Evolutionary conservation across 2,113 vertebrate species (phyloP).

Genomic region (Phaethon lepturus): DNA sequence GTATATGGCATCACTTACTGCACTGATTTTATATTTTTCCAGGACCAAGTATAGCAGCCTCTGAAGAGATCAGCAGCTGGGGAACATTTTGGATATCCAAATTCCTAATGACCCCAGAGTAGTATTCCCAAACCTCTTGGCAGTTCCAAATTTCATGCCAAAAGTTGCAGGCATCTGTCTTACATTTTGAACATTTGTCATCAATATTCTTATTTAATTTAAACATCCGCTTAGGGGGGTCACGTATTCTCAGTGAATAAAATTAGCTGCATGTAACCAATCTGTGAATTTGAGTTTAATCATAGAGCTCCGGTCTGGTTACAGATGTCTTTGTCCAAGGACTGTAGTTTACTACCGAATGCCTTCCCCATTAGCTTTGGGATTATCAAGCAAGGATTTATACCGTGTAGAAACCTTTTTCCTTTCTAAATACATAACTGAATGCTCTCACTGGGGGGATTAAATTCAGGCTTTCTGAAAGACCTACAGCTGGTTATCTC

Average conservation of each 20-base stretch:
- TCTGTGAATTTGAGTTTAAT: constrained; percentile 73
- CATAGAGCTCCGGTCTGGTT: constrained; percentile 66
- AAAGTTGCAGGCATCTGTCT: constrained; percentile 70
- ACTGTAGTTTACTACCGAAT: constrained; percentile 65
- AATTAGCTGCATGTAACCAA: constrained; percentile 71
- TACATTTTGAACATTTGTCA: constrained; percentile 73
- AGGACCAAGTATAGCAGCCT: constrained; percentile 26
- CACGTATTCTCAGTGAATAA: constrained; percentile 70
- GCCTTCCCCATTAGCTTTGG: constrained; percentile 63
- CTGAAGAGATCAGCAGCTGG: constrained; percentile 66
- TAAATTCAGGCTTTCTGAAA: constrained; percentile 60
- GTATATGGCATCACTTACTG: constrained; percentile 5
- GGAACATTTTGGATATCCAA: constrained; percentile 62
- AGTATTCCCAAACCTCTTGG: constrained; percentile 65
- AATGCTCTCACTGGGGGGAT: constrained; percentile 62
- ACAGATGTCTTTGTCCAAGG: constrained; percentile 67
- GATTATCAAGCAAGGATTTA: constrained; percentile 71
- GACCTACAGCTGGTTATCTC: constrained; percentile 70
- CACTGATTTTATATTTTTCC: constrained; percentile 35
- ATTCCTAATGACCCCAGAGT: constrained; percentile 65
- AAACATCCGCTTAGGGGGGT: constrained; percentile 70
- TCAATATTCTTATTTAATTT: constrained; percentile 73
- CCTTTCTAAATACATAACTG: constrained; percentile 63
- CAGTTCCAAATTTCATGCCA: constrained; percentile 72
- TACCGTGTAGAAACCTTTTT: constrained; percentile 56